Evolutionary conservation across 37 sponge, comb jelly and placozoan species (phyloP), one percentile per base, ranked within the genome.

Genomic region (Chondrilla cf. caribensis): DNA sequence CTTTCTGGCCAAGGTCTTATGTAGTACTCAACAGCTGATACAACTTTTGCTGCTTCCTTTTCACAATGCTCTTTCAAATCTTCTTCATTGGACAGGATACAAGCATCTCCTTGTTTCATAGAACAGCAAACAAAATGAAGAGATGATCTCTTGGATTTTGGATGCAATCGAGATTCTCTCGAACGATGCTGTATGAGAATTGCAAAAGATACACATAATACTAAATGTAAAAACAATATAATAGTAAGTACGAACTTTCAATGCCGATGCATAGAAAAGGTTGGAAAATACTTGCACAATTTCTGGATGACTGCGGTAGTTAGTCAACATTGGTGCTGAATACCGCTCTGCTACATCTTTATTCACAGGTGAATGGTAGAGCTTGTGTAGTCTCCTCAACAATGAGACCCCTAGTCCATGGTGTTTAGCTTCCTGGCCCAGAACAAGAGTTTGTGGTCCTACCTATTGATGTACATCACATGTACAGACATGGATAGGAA

Each of bases 401-500:
- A 92, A 60, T 0, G 93, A 92, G 4, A 38, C 70, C 0, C 78
- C 81, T 0, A 92, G 77, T 11, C 93, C 93, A 92, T 88, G 3
- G 32, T 64, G 59, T 31, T 79, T 79, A 54, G 93, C 86, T 31
- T 86, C 78, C 25, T 85, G 26, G 2, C 93, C 93, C 54, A 88
- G 81, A 29, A 92, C 93, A n/a, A 88, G 80, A 41, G 86, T 38
- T 15, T 38, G 38, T 33, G 93, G 93, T 26, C 93, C 93, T 83
- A 88, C 93, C 93, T 92, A 42, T 47, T 47, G 11, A 14, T 6
- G 11, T 47, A 11, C 9, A 14, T 47, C 6, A 47, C 6, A 11
- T 47, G 11, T 6, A 11, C 9, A 47, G 11, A 11, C 51, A 47
- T 14, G 6, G 11, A 14, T 14, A 6, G 6, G 51, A 14, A 47